Evolutionary conservation across 2,888 invertebrate species (phyloP), one percentile per base, ranked within the genome.

Genomic region (Ligdia adustata): DNA sequence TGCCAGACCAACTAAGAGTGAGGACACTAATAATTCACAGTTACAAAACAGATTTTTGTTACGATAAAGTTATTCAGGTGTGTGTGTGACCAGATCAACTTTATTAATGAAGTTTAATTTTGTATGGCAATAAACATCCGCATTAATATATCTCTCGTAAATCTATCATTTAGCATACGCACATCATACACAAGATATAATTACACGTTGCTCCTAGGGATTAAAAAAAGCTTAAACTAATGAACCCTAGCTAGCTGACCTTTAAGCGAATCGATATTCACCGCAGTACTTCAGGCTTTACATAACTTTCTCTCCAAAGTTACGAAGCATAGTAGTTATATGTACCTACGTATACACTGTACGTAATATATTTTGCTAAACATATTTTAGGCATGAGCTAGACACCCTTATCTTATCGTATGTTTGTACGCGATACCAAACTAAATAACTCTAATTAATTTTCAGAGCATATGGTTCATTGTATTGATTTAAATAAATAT

Each of bases 321-420:
- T 27, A 28, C 12, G 20, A 20, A 26, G 9, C 7, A 3, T 22
- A 33, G 24, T 35, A 14, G 26, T 9, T 26, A 18, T 18, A 18
- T 18, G 6, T 20, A 20, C 3, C 20, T 20, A 6, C 7, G n/a
- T n/a, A n/a, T n/a, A n/a, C n/a, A n/a, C 22, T 6, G 6, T 2
- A 6, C 7, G 3, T 22, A 22, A 2, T 22, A 5, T 22, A 18
- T 24, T 18, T 16, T 43, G 47, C 44, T 57, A 47, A 34, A 37
- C 34, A 46, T 37, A 20, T 26, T 37, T 31, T 29, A 46, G 28
- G 22, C 28, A 44, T 11, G 38, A 20, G 27, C 40, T 33, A 44
- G 43, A 44, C 49, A 52, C 45, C 22, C 28, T 9, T 52, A 55
- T 55, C 57, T 58, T 58, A 55, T 58, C 57, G 27, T 28, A 43